A percentile compares a stretch with the other conserved stretches of the same genome.
Evolutionary conservation across 2,888 invertebrate species (phyloP).

Genomic region (Hoplodrina ambigua): DNA sequence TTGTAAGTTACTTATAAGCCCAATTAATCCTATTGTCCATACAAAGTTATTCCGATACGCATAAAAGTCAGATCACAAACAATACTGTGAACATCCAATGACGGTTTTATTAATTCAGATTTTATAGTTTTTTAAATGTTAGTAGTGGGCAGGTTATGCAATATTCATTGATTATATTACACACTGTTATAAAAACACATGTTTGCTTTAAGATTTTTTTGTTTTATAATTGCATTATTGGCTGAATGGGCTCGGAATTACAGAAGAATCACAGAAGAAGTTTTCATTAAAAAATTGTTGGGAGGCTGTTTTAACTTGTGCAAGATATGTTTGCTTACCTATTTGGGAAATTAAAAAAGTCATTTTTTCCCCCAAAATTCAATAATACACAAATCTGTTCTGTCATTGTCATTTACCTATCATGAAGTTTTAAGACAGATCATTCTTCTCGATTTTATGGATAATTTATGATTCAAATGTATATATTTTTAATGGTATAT

Average conservation of each 20-base stretch:
- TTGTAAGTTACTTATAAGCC: not conserved
- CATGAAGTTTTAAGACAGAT: not conserved
- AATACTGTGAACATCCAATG: constrained; percentile 11
- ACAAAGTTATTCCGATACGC: not conserved
- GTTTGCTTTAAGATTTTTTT: constrained; percentile 23
- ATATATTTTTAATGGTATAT: constrained; percentile 66
- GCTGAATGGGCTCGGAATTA: not conserved
- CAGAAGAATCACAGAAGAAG: not conserved
- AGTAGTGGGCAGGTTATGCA: constrained; percentile 68
- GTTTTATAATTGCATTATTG: not conserved
- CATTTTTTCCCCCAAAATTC: not conserved
- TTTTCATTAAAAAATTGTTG: not conserved
- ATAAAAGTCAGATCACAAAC: not conserved
- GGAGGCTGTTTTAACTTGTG: not conserved
- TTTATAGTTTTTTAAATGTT: constrained; percentile 57
- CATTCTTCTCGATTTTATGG: not conserved
- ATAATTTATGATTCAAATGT: constrained; percentile 39
- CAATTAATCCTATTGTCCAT: not conserved
- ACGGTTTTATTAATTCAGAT: constrained; percentile 34
- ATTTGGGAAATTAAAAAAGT: not conserved
- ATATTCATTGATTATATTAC: constrained; percentile 52
- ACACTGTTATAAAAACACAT: constrained; percentile 55
- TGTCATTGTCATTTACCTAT: not conserved
- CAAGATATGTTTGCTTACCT: not conserved
- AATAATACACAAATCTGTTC: not conserved